These are phyloP conservation scores for Umimayanthus kanabou DNA, from an alignment of 92 coral and sea anemone genomes.

Conservation along the genomic window DNA sequence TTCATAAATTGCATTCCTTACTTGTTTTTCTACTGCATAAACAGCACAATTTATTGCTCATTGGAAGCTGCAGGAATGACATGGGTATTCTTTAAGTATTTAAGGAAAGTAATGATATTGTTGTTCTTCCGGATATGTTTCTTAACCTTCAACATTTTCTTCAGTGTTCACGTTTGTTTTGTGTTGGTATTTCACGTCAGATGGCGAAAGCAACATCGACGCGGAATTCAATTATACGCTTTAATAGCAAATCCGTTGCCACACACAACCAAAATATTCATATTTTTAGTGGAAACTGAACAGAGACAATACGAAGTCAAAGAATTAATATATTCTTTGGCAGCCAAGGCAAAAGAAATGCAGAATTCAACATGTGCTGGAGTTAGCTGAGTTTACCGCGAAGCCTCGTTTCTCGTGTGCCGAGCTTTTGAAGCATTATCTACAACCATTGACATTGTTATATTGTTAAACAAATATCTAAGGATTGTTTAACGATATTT, in stretches of 20 bases:
- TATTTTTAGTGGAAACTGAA: not conserved
- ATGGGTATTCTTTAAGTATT: not conserved
- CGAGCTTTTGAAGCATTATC: no score
- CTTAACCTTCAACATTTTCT: not conserved
- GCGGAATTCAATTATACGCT: not conserved
- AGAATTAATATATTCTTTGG: not conserved
- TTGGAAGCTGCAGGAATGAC: not conserved
- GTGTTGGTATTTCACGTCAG: not conserved
- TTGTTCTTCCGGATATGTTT: not conserved
- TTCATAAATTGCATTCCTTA: not conserved
- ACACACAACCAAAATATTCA: not conserved
- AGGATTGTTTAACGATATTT: no score
- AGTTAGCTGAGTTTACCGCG: no score
- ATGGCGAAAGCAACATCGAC: not conserved
- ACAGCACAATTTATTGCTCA: not conserved
- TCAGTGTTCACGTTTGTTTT: not conserved
- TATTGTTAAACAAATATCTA: no score
- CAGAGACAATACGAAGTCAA: not conserved
- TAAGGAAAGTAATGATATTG: conserved; percentile 8
- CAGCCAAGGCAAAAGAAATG: not conserved
- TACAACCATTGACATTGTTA: no score
- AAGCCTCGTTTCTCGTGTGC: no score
- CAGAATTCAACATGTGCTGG: not conserved
- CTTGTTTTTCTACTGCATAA: not conserved
- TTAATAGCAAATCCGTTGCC: not conserved